These are phyloP conservation scores for Lepeophtheirus nordmannii DNA, from an alignment of 2,888 invertebrate species.

Conservation along the genomic window DNA sequence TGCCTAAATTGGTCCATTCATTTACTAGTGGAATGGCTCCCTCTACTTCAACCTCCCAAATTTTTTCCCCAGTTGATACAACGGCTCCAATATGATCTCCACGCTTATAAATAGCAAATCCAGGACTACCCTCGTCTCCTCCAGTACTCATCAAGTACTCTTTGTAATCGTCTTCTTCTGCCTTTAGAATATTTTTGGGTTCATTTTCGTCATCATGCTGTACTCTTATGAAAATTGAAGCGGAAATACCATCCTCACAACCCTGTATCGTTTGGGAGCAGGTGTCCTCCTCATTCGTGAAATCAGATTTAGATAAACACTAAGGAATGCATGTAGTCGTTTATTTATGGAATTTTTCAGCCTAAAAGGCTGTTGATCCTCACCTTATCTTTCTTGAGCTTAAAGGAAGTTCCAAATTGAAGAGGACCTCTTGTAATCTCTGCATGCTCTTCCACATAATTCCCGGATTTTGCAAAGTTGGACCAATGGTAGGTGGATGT, in stretches of 20 bases:
- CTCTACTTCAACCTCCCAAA: constrained; percentile 11
- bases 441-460: neutral
- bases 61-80: constrained; percentile 3
- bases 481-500: constrained; percentile 19
- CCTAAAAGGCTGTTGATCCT: no score
- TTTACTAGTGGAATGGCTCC: neutral
- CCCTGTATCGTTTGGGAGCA: neutral
- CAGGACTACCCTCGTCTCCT: constrained; percentile 8
- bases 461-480: neutral
- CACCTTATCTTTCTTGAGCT: constrained; percentile 4
- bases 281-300: neutral
- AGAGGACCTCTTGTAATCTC: constrained; percentile 12
- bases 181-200: neutral
- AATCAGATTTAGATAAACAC: neutral
- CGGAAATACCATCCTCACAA: constrained; percentile 9
- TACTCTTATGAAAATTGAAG: constrained; percentile 14
- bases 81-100: constrained; percentile 15
- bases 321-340: neutral
- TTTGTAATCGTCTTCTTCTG: neutral
- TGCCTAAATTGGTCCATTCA: constrained; percentile 11
- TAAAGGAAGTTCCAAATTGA: constrained; percentile 1
- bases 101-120: constrained; percentile 7
- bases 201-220: neutral
- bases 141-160: constrained; percentile 20
- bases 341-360: no score